Conservation (phyloP, 2,797 vertebrate species). For the Sebastes trivittatus region DNA sequence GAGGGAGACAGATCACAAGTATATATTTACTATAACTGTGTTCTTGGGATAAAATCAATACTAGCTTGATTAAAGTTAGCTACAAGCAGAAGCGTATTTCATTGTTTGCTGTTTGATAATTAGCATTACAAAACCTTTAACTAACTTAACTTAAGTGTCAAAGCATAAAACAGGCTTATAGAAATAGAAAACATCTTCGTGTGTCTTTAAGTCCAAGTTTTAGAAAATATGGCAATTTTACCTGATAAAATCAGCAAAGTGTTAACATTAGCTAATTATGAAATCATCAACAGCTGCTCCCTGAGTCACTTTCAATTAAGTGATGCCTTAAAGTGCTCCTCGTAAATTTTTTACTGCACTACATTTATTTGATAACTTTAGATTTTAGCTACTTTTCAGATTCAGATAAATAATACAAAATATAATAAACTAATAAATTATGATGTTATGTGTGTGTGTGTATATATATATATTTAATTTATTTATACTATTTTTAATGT, state of each 20-base stretch:
- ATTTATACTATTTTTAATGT: too few relatives aligned
- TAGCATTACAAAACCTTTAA: neutral
- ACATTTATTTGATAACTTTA: neutral
- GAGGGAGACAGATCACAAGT: slow-evolving; percentile 64
- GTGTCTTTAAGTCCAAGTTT: neutral
- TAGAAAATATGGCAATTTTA: neutral
- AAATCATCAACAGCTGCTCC: neutral
- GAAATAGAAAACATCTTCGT: fast-evolving
- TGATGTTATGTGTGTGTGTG: too few relatives aligned
- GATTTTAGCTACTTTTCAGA: neutral
- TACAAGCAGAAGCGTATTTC: neutral
- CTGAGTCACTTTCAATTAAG: neutral
- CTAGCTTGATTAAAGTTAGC: neutral
- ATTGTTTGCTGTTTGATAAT: neutral
- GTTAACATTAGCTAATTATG: neutral
- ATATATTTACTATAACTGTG: neutral
- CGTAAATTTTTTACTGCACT: neutral
- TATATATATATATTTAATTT: too few relatives aligned
- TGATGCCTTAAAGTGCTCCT: slow-evolving; percentile 10
- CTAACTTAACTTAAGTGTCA: neutral
- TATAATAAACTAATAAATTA: neutral
- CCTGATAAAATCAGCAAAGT: neutral
- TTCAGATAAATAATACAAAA: neutral
- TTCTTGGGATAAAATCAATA: neutral
- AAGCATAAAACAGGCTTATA: neutral